Percentiles rank a stretch among this genome's conserved stretches.
These are phyloP conservation scores for Zapus hudsonius DNA, from an alignment of 2,113 vertebrate species.

Conservation along the genomic window DNA sequence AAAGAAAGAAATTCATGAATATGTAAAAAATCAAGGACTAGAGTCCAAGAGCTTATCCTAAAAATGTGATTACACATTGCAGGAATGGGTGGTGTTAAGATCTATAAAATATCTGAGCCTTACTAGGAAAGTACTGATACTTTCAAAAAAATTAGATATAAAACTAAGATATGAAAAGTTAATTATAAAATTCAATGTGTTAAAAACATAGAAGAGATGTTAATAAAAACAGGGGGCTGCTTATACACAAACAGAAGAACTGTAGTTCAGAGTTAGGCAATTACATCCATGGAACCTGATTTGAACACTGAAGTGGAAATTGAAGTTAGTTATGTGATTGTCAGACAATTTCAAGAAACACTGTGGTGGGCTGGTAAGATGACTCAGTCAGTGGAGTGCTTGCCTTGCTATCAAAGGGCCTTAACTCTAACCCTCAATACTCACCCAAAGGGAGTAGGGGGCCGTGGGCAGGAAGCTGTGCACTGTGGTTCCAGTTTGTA, in stretches of 20 bases:
- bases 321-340: background rate
- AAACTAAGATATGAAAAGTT: conserved; percentile 1
- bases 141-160: background rate
- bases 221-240: background rate
- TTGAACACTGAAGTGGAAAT: background rate
- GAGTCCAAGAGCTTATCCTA: conserved; percentile 37
- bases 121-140: background rate
- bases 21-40: conserved; percentile 53
- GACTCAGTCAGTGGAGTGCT: no score
- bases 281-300: background rate
- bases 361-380: no score
- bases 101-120: background rate
- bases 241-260: background rate
- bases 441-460: no score
- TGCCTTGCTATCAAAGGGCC: no score
- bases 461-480: no score
- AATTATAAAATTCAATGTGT: background rate
- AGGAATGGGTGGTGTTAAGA: conserved; percentile 38
- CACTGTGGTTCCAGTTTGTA: no score
- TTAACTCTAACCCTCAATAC: no score
- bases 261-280: background rate
- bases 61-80: conserved; percentile 7
- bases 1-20: conserved; percentile 67
- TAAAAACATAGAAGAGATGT: background rate
- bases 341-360: no score